A percentile compares a stretch with the other conserved stretches of the same genome.
These are phyloP conservation scores for Zaprionus tsacasi DNA, from an alignment of 1,140 invertebrate species.

Conservation along the genomic window DNA sequence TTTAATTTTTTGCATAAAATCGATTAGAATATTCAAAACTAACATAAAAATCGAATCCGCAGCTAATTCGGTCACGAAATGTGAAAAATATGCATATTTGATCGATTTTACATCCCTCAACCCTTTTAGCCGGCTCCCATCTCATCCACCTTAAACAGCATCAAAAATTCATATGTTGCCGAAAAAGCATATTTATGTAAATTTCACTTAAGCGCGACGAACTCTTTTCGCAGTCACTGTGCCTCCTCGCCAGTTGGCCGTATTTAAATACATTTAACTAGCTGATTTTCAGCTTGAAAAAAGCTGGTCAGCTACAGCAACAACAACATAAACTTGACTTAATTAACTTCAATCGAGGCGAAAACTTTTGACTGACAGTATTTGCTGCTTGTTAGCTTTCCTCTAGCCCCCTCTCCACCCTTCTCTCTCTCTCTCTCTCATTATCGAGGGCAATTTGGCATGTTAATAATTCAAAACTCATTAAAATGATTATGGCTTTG, in stretches of 20 bases:
- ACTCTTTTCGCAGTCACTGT: constrained; percentile 68
- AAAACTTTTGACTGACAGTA: constrained; percentile 72
- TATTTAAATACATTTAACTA: constrained; percentile 74
- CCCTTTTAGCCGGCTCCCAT: background rate
- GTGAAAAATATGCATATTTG: too few relatives aligned
- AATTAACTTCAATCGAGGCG: constrained; percentile 77
- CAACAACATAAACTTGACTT: constrained; percentile 68
- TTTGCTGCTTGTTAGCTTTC: constrained; percentile 72
- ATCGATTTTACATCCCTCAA: too few relatives aligned
- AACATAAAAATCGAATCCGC: too few relatives aligned
- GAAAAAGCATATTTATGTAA: constrained; percentile 74
- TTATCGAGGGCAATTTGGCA: constrained; percentile 57
- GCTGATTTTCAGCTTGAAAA: constrained; percentile 67
- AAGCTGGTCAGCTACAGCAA: constrained; percentile 54
- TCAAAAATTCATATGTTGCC: constrained; percentile 75
- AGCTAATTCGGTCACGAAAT: too few relatives aligned
- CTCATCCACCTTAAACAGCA: constrained; percentile 38
- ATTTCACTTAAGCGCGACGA: constrained; percentile 63
- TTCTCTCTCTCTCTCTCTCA: background rate
- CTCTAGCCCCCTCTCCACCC: background rate
- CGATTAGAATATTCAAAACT: too few relatives aligned
- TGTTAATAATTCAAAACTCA: constrained; percentile 77
- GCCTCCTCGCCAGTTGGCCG: constrained; percentile 1
- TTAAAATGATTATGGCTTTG: constrained; percentile 72
- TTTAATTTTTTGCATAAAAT: too few relatives aligned